A percentile compares a stretch with the other conserved stretches of the same genome.
Evolutionary conservation across 2,797 vertebrate genomes (phyloP).

Genomic region (Darevskia mixta): DNA sequence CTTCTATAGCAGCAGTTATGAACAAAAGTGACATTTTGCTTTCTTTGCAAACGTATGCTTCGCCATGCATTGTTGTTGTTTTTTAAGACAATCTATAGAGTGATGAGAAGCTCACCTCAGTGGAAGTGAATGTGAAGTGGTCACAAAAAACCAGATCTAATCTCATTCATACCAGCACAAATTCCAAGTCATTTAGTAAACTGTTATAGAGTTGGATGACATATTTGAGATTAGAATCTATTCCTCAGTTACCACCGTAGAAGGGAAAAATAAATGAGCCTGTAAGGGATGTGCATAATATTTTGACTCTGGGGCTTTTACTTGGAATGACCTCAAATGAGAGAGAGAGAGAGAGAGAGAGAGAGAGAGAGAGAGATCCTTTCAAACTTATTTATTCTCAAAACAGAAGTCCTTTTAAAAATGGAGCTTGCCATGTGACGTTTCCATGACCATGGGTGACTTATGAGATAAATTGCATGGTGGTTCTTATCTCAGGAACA

Average conservation of each 20-base stretch:
- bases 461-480: constrained; percentile 21
- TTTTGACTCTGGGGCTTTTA: constrained; percentile 2
- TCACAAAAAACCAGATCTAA: neutral
- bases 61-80: accelerated
- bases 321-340: neutral
- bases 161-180: neutral
- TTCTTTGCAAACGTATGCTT: neutral
- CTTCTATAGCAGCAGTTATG: neutral
- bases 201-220: constrained; percentile 2
- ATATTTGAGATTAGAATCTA: constrained; percentile 10
- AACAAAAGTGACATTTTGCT: neutral
- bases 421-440: constrained; percentile 2
- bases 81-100: neutral
- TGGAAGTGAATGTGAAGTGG: neutral
- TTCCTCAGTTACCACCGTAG: neutral
- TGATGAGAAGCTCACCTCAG: neutral
- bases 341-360: too few relatives aligned
- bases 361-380: too few relatives aligned
- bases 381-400: constrained; percentile 15
- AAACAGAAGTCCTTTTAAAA: constrained; percentile 10
- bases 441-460: constrained; percentile 38
- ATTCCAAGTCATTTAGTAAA: constrained; percentile 5
- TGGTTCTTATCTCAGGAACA: constrained; percentile 7
- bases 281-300: neutral
- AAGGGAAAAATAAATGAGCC: constrained; percentile 1